Evolutionary conservation across 2,113 vertebrate species (phyloP).

Genomic region (Laterallus jamaicensis): DNA sequence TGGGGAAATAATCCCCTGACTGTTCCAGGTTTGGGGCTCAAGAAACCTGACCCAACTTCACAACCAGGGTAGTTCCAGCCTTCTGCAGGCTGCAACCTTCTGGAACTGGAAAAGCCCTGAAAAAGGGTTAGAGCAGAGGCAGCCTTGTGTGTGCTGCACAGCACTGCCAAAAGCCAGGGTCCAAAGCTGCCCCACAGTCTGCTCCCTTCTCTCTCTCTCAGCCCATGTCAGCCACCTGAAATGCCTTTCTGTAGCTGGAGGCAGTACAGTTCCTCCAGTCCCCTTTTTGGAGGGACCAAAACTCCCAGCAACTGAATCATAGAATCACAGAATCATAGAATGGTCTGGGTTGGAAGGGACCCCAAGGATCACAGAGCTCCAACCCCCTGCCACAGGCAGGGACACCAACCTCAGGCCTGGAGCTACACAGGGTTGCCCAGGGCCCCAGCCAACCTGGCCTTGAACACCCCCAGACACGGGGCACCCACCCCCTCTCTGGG

Average conservation of each 20-base stretch:
- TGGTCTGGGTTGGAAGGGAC: too few species aligned
- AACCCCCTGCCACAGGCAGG: too few species aligned
- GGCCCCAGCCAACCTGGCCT: too few species aligned
- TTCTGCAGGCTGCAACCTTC: neutral
- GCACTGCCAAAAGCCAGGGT: neutral
- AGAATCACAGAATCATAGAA: too few species aligned
- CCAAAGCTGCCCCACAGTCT: neutral
- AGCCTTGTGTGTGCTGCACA: neutral
- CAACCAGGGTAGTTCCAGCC: neutral
- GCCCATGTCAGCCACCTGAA: neutral
- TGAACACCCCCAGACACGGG: too few species aligned
- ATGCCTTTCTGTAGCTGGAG: neutral
- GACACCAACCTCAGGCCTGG: too few species aligned
- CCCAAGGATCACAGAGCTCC: too few species aligned
- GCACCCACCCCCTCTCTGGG: too few species aligned
- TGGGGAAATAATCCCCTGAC: neutral
- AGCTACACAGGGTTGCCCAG: too few species aligned
- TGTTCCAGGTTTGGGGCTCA: neutral
- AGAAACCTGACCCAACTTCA: neutral
- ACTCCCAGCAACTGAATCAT: neutral
- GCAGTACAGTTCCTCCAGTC: neutral
- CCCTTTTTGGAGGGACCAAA: neutral
- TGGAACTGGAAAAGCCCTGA: neutral
- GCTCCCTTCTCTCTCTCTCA: neutral
- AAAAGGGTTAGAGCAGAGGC: neutral